Evolutionary conservation across 2,797 vertebrate genomes (phyloP).

Genomic region (Chrosomus eos): DNA sequence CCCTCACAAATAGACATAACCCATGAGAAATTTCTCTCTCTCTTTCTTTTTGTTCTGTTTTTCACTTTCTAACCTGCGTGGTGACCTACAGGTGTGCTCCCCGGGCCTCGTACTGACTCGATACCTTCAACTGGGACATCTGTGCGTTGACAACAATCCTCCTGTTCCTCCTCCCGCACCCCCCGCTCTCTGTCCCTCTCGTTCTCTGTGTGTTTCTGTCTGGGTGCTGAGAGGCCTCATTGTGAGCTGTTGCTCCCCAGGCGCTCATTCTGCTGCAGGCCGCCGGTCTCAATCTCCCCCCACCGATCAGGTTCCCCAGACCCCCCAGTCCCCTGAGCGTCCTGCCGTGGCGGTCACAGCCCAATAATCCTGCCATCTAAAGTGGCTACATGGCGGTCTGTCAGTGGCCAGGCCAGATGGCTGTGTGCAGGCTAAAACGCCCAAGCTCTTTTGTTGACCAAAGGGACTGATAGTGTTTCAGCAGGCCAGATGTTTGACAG

Average conservation of each 20-base stretch:
- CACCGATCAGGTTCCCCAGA: slow-evolving; percentile 52
- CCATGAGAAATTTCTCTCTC: slow-evolving; percentile 27
- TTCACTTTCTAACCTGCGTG: slow-evolving; percentile 29
- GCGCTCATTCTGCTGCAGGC: slow-evolving; percentile 48
- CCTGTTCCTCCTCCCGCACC: slow-evolving; percentile 15
- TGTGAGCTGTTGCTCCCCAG: slow-evolving; percentile 52
- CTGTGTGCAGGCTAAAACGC: slow-evolving; percentile 31
- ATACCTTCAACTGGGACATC: slow-evolving; percentile 43
- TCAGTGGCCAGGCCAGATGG: slow-evolving; percentile 52
- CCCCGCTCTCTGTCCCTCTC: slow-evolving; percentile 6
- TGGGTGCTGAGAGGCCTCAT: slow-evolving; percentile 53
- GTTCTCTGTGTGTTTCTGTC: slow-evolving; percentile 19
- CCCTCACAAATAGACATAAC: slow-evolving; percentile 36
- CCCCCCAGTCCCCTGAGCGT: slow-evolving; percentile 46
- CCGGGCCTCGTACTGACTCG: neutral
- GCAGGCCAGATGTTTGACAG: slow-evolving; percentile 38
- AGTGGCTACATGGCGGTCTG: slow-evolving; percentile 47
- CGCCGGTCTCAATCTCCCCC: slow-evolving; percentile 22
- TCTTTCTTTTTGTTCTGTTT: neutral
- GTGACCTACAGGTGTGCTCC: slow-evolving; percentile 37
- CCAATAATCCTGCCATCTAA: slow-evolving; percentile 53
- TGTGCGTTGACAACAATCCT: slow-evolving; percentile 35
- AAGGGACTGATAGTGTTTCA: slow-evolving; percentile 46
- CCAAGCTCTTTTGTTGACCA: slow-evolving; percentile 24
- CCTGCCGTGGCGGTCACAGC: slow-evolving; percentile 53